Conservation (phyloP, 2,797 vertebrate genomes). For the Limosa lapponica region DNA sequence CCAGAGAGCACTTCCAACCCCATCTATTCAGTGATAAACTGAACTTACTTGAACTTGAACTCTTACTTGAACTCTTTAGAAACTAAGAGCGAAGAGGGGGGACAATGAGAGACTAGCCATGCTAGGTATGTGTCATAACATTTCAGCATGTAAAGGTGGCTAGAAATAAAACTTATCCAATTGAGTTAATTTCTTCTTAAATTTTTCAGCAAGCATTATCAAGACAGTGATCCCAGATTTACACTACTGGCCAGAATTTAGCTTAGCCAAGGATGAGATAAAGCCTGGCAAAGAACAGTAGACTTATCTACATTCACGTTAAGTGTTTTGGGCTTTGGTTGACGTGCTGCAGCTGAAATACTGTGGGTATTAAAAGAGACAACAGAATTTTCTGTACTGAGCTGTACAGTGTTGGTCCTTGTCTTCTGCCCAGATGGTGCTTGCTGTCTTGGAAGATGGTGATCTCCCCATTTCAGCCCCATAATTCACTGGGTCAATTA, state of each 20-base stretch:
- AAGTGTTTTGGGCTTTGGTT: background rate
- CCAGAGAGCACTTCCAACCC: background rate
- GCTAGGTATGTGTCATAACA: background rate
- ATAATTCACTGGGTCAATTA: background rate
- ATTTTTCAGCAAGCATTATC: background rate
- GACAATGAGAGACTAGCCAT: background rate
- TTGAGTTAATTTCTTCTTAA: background rate
- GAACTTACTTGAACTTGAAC: background rate
- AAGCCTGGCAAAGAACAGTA: background rate
- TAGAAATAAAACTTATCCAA: background rate
- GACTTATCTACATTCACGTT: background rate
- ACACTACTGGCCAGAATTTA: background rate
- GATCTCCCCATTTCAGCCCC: background rate
- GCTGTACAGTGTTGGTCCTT: background rate
- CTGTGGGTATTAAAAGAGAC: background rate
- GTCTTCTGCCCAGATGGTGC: background rate
- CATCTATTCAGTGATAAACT: background rate
- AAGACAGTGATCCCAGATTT: background rate
- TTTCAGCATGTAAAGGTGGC: background rate
- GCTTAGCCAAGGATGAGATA: background rate
- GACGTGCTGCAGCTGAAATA: background rate
- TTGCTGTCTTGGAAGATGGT: background rate
- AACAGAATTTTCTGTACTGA: background rate
- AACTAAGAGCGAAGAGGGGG: accelerated
- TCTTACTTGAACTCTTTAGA: background rate